phyloP scores from a whole-genome alignment of 2,113 vertebrate genomes.

The Tympanuchus pallidicinctus region DNA sequence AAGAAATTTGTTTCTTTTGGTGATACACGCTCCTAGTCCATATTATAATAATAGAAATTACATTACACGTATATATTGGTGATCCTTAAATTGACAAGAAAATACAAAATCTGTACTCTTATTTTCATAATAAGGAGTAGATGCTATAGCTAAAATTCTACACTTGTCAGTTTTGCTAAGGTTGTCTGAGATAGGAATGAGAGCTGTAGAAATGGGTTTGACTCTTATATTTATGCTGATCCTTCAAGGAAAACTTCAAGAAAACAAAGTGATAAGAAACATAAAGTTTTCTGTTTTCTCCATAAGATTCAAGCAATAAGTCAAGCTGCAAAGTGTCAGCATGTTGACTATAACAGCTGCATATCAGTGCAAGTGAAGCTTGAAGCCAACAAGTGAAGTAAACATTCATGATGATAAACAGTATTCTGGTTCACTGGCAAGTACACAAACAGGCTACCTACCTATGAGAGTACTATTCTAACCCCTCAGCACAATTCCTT shows the following conservation, averaged over 20 bases:
- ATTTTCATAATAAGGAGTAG: neutral
- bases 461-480: accelerated
- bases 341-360: neutral
- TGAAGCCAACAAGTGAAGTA: neutral
- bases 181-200: neutral
- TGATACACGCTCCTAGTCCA: neutral
- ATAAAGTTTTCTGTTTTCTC: neutral
- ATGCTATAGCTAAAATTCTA: neutral
- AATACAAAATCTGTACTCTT: neutral
- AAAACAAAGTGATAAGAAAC: neutral
- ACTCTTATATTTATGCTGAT: slow-evolving; percentile 57
- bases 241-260: slow-evolving; percentile 32
- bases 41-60: neutral
- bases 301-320: neutral
- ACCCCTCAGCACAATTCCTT: neutral
- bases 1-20: neutral
- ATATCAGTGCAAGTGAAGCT: neutral
- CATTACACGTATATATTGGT: neutral
- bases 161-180: slow-evolving; percentile 1
- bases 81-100: neutral
- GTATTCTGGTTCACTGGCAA: neutral
- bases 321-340: neutral
- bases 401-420: neutral
- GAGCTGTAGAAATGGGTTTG: slow-evolving; percentile 20
- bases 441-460: neutral